Percentiles rank a stretch among this genome's conserved stretches.
Conservation (phyloP, 2,888 invertebrate genomes). For the Tiphia femorata region DNA sequence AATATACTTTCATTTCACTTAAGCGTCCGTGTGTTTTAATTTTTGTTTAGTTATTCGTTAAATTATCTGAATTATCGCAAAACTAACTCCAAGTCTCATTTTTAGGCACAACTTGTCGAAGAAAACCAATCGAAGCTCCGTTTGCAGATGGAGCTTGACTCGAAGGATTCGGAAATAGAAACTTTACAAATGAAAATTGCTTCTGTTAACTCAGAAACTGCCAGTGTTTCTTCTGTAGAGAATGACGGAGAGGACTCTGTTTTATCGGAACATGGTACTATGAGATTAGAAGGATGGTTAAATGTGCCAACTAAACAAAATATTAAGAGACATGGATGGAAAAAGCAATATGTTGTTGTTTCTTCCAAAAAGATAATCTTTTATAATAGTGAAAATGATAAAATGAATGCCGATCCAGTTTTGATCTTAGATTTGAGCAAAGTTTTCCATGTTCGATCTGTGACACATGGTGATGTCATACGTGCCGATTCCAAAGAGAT, state of each 20-base stretch:
- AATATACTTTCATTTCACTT: too few species aligned
- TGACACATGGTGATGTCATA: conserved; percentile 99
- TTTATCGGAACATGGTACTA: conserved; percentile 76
- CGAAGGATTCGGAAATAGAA: conserved; percentile 97
- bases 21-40: neutral
- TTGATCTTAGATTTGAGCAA: conserved; percentile 97
- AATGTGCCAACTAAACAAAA: conserved; percentile 96
- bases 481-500: conserved; percentile 99
- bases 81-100: neutral
- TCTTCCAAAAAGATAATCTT: conserved; percentile 97
- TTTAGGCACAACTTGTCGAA: conserved; percentile 85
- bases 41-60: neutral
- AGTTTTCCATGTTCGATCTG: conserved; percentile 98
- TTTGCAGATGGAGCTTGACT: conserved; percentile 96
- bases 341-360: conserved; percentile 96
- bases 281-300: conserved; percentile 93
- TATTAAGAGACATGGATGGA: conserved; percentile 96
- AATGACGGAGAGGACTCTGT: conserved; percentile 83
- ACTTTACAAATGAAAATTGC: conserved; percentile 89
- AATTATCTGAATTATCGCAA: neutral
- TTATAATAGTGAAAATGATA: conserved; percentile 94
- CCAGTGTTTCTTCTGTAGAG: conserved; percentile 91
- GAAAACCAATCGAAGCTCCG: conserved; percentile 83
- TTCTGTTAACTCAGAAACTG: conserved; percentile 86
- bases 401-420: conserved; percentile 93